Base-by-base conservation (phyloP, 1,140 invertebrate genomes). In the Lordiphosa stackelbergi region DNA sequence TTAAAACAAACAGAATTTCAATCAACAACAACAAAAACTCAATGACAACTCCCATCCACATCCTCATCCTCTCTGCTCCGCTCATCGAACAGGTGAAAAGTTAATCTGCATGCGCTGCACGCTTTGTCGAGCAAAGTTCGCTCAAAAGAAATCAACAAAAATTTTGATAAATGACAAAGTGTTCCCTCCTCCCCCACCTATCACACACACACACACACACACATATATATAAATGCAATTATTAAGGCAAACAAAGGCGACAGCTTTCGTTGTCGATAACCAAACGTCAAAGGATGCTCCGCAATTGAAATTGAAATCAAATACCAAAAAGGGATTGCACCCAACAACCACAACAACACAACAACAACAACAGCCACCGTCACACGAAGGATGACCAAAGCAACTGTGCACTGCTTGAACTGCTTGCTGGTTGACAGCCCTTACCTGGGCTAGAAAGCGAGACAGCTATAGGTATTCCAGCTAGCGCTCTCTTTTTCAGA, bases 301-400 rank as follows among this genome's bases (percentile, higher is more conserved):
- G 70, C 77, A 81, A 83, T 81, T 83, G 77, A 81, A 81, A 81
- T 81, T 81, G 77, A 81, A 81, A 81, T 83, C 77, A 81, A 81
- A 81, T 81, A 81, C 49, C 61, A 62, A 68, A 16, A 69, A 83
- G 68, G 77, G 72, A 81, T 83, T 83, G 75, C 69, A 69, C n/a
- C 46, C 52, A 56, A 46, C 43, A 59, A 12, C 43, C 56, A n/a
- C 43, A 64, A 4, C 12, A 54, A 4, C 48, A 61, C 1, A 1
- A 16, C 2, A 56, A n/a, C 43, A 64, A 4, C 12, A 54, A 5
- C 49, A 61, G 10, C 13, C 53, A 37, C 28, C 53, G 22, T 28
- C 37, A 6, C 35, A 60, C 10, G 49, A 59, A 16, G 11, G 11
- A 46, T 31, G 28, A 31, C 28, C 28, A 31, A 31, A 7, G 28